Base-by-base conservation (phyloP, 1,140 invertebrate genomes). In the Sinella curviseta region DNA sequence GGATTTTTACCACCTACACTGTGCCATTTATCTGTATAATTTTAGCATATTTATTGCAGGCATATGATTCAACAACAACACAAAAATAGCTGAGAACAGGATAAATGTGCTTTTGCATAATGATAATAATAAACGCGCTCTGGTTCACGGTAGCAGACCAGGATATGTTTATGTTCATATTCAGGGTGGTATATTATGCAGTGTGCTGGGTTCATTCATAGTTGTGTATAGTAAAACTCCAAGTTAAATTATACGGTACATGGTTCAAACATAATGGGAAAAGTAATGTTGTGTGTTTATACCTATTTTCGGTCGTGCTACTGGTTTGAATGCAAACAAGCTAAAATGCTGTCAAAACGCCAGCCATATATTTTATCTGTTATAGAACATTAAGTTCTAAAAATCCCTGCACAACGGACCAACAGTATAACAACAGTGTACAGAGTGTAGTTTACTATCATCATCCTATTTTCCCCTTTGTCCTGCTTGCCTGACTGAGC, bases 21-120 rank as follows among this genome's bases (percentile, higher is more conserved):
- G 39, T 48, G 8, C 39, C 57, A 60, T 60, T 14, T 60, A 14
- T 60, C 20, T 8, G 39, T 48, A 48, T 48, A 48, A 48, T 60
- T 60, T 60, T 60, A n/a, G 57, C 57, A 60, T 60, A 60, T 26
- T 60, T 60, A 60, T 60, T 26, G 57, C 24, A 17, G 24, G 57
- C 14, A 26, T 14, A 48, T 12, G 8, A 48, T 48, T 48, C 39
- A 48, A 48, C 39, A 48, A 48, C 39, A 48, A 48, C 20, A 60
- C 57, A 16, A 17, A 60, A 60, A 60, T 60, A 60, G 57, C 24
- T 60, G 8, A 26, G 57, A 48, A 48, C 39, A 12, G 39, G 8
- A 12, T 48, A 20, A 8, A 48, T 12, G 39, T 48, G 39, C 39
- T 48, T 48, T 48, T 48, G 20, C 39, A 48, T 48, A 8, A 48